These are phyloP conservation scores for Lynx canadensis DNA, from an alignment of 2,113 vertebrate species.

Conservation along the genomic window DNA sequence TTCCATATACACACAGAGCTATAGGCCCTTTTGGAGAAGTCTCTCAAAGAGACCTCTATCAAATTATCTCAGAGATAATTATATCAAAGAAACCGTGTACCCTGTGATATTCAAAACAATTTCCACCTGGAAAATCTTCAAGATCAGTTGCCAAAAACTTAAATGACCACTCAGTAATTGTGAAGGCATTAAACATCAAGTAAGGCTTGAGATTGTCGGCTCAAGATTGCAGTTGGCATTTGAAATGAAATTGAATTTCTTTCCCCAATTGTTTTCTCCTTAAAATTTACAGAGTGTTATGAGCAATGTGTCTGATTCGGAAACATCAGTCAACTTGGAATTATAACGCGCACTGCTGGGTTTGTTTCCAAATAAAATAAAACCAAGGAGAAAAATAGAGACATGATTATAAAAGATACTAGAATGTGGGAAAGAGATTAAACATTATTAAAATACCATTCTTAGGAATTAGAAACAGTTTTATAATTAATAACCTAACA, in stretches of 20 bases:
- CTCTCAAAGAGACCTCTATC: background rate
- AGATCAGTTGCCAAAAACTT: background rate
- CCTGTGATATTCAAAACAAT: background rate
- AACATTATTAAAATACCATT: slow-evolving; percentile 70
- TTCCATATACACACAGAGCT: background rate
- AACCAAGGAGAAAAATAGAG: slow-evolving; percentile 53
- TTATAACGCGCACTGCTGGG: background rate
- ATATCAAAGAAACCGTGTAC: background rate
- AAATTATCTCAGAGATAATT: background rate
- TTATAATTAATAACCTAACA: slow-evolving; percentile 70
- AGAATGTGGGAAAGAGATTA: slow-evolving; percentile 55
- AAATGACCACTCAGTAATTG: background rate
- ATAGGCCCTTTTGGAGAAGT: background rate
- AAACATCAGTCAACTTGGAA: background rate
- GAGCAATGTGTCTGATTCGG: background rate
- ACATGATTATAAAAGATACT: slow-evolving; percentile 2
- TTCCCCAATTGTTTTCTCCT: background rate
- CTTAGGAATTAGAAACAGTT: slow-evolving; percentile 44
- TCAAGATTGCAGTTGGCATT: background rate
- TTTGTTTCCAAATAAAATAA: slow-evolving; percentile 60
- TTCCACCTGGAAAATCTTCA: background rate
- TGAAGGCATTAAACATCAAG: background rate
- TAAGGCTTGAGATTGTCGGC: background rate
- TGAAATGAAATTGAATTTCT: background rate
- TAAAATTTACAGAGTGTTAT: background rate